phyloP scores from a whole-genome alignment of 2,797 vertebrate genomes.

The Lagorchestes hirsutus region DNA sequence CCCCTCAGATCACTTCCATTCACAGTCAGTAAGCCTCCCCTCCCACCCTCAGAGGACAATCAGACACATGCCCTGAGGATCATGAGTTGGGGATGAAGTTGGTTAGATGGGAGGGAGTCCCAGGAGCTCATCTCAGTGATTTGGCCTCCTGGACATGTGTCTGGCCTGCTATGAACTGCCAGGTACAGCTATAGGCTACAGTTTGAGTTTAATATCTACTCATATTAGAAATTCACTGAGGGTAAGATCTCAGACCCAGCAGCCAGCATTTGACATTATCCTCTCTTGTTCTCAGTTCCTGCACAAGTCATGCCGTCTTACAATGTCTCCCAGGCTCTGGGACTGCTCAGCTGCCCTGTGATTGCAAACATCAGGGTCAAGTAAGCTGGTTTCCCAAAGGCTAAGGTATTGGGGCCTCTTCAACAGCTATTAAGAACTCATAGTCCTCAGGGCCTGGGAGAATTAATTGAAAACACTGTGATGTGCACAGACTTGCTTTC shows the following conservation, averaged over 20 bases:
- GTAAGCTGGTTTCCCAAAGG: not conserved
- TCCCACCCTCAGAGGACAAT: not conserved
- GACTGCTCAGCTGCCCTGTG: not conserved
- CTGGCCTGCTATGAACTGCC: not conserved
- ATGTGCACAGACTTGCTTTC: not conserved
- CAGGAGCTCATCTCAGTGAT: not conserved
- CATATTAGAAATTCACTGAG: not conserved
- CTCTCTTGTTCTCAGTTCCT: not conserved
- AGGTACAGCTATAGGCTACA: not conserved
- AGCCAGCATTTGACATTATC: not conserved
- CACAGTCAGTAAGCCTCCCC: not conserved
- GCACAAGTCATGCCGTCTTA: not conserved
- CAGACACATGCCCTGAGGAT: not conserved
- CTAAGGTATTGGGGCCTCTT: not conserved
- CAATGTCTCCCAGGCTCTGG: not conserved
- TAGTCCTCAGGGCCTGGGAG: not conserved
- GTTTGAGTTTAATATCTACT: not conserved
- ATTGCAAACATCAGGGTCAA: not conserved
- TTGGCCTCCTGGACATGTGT: not conserved
- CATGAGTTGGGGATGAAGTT: not conserved
- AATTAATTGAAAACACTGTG: conserved; percentile 1
- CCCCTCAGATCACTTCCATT: not conserved
- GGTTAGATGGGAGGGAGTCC: not conserved
- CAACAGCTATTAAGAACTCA: not conserved
- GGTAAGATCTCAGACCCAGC: not conserved